Evolutionary conservation across 2,113 vertebrate species (phyloP).

Genomic region (Cariama cristata): DNA sequence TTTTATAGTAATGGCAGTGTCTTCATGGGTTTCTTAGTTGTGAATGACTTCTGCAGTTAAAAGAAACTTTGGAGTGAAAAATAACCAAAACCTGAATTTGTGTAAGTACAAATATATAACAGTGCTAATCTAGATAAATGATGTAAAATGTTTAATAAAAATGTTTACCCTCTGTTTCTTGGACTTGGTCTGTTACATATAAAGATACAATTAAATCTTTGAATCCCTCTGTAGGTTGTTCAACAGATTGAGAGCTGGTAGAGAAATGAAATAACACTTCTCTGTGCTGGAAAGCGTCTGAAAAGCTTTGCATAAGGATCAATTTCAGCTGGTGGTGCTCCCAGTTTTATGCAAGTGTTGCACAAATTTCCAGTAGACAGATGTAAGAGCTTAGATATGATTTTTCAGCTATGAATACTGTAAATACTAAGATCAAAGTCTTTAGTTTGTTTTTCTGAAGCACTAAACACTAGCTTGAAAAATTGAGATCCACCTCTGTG

Average conservation of each 20-base stretch:
- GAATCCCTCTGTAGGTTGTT: not conserved
- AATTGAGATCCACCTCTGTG: not conserved
- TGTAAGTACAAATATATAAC: not conserved
- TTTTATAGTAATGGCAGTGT: not conserved
- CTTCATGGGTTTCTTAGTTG: not conserved
- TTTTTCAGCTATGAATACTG: not conserved
- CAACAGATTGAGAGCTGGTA: not conserved
- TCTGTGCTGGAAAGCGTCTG: not conserved
- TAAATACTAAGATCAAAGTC: not conserved
- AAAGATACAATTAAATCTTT: not conserved
- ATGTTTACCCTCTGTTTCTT: not conserved
- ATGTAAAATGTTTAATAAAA: constrained; percentile 28
- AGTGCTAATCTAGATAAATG: not conserved
- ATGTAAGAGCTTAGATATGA: not conserved
- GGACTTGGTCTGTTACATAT: not conserved
- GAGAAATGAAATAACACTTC: not conserved
- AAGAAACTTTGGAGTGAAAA: not conserved
- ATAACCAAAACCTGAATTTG: not conserved
- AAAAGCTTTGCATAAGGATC: not conserved
- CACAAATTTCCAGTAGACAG: not conserved
- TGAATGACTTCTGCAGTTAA: not conserved
- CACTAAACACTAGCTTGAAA: not conserved
- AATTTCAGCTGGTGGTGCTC: not conserved
- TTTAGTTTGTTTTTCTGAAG: not conserved
- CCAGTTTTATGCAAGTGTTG: not conserved